phyloP scores from a whole-genome alignment of 1,140 invertebrate genomes.

The Scylla paramamosain region DNA sequence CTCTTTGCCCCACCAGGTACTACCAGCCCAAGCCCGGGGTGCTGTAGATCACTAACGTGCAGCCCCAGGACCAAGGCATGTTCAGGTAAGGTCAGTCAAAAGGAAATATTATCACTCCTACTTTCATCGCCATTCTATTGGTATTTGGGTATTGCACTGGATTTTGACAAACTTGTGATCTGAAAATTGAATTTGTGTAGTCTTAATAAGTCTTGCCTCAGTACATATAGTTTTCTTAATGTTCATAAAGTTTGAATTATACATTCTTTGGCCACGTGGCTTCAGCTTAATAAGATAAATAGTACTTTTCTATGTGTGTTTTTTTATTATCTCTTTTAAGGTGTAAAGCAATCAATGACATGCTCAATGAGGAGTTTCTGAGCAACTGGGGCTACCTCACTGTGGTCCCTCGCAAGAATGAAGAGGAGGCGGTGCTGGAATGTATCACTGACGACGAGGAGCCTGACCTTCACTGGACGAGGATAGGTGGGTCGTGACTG shows the following conservation, averaged over 20 bases:
- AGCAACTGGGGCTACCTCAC: conserved; percentile 25
- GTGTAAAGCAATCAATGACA: conserved; percentile 38
- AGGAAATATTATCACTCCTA: no score
- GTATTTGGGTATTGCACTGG: no score
- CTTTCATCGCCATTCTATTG: no score
- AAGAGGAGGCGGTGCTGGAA: conserved; percentile 42
- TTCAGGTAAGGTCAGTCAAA: conserved; percentile 25
- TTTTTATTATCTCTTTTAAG: not conserved
- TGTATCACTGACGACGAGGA: conserved; percentile 60
- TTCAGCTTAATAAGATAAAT: no score
- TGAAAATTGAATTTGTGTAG: no score
- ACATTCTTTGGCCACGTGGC: no score
- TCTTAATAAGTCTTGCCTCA: no score
- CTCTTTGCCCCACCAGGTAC: not conserved
- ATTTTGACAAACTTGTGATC: no score
- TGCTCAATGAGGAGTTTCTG: not conserved
- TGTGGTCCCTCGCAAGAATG: not conserved
- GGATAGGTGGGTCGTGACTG: conserved; percentile 27
- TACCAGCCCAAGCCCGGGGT: conserved; percentile 29
- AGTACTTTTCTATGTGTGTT: no score
- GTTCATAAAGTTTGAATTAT: no score
- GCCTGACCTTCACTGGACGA: conserved; percentile 43
- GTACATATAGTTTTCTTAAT: no score
- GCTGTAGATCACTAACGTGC: conserved; percentile 43
- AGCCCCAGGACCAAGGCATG: not conserved